Conservation (phyloP, 2,113 vertebrate species). For the Cichladusa arquata region DNA sequence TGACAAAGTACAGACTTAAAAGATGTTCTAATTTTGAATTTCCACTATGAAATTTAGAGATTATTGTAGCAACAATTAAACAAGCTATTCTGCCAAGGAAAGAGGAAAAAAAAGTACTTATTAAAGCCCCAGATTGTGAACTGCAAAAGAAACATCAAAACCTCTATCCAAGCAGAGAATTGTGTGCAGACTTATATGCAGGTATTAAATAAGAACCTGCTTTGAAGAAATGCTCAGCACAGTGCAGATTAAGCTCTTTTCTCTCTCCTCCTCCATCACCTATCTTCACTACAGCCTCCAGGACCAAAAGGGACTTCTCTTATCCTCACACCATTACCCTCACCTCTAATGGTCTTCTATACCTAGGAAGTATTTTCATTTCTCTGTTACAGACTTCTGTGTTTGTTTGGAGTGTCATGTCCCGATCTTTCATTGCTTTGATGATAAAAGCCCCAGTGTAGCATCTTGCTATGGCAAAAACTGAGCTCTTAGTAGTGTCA, state of each 20-base stretch:
- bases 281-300: not conserved
- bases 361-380: not conserved
- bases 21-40: not conserved
- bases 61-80: not conserved
- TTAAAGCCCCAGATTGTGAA: not conserved
- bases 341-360: not conserved
- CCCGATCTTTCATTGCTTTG: not conserved
- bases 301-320: not conserved
- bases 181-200: not conserved
- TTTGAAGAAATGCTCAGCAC: not conserved
- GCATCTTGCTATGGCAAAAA: not conserved
- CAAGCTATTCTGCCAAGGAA: not conserved
- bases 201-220: not conserved
- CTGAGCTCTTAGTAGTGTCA: not conserved
- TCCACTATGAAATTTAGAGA: not conserved
- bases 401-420: not conserved
- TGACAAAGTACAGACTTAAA: not conserved
- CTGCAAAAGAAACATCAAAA: not conserved
- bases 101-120: not conserved
- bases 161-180: not conserved
- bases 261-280: not conserved
- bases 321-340: not conserved
- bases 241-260: not conserved
- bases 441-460: not conserved
- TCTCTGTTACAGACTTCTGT: not conserved